Evolutionary conservation across 2,113 vertebrate genomes (phyloP).

Genomic region (Rhinolophus sinicus): DNA sequence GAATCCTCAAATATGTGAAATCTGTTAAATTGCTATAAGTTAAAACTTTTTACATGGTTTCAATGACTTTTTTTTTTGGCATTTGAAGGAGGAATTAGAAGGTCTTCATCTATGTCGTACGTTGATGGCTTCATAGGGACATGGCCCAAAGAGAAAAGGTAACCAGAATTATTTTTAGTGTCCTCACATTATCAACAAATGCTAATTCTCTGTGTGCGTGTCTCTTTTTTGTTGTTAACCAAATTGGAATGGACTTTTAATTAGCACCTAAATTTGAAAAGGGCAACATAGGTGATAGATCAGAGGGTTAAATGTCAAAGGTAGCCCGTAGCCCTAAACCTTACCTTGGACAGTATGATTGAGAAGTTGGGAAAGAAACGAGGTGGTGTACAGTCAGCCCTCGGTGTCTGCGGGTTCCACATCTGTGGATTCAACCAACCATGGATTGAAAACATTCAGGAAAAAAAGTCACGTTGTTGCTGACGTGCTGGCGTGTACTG

Average conservation of each 20-base stretch:
- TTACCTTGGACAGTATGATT: background rate
- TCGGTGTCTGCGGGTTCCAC: rapidly evolving
- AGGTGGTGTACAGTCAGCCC: background rate
- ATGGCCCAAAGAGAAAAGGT: constrained; percentile 99
- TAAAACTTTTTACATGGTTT: background rate
- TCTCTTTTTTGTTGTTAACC: background rate
- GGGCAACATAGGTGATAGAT: background rate
- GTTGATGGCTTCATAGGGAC: constrained; percentile 96
- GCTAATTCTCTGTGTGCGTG: background rate
- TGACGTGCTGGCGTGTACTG: background rate
- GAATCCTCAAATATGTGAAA: background rate
- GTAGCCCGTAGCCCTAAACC: rapidly evolving
- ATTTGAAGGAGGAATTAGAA: constrained; percentile 92
- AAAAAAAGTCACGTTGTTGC: rapidly evolving
- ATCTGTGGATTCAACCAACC: background rate
- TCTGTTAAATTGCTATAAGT: background rate
- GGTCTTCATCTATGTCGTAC: constrained; percentile 98
- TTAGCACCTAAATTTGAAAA: background rate
- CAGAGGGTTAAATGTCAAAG: background rate
- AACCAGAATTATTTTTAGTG: constrained; percentile 12
- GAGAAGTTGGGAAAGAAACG: background rate
- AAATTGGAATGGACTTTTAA: background rate
- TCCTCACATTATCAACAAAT: background rate
- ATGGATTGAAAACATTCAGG: background rate
- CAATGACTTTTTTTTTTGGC: background rate